Conservation (phyloP, 2,888 invertebrate species). For the Nezara viridula region DNA sequence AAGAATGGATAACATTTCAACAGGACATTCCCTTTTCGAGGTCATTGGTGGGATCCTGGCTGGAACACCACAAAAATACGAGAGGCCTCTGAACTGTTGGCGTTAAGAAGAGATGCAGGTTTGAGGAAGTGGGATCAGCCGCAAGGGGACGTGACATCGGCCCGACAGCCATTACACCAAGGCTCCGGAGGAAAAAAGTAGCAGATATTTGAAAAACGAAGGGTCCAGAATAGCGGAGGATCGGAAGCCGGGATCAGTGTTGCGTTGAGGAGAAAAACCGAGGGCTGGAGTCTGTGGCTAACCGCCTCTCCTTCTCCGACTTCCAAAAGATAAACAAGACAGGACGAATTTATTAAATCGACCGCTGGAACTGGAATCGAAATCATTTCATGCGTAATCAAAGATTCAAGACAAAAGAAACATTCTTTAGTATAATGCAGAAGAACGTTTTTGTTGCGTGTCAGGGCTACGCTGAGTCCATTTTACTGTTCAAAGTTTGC, state of each 20-base stretch:
- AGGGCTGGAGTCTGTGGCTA: neutral
- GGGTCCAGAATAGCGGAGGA: neutral
- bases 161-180: neutral
- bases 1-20: neutral
- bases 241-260: neutral
- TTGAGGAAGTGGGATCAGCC: conserved; percentile 38
- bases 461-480: no score
- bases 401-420: no score
- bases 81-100: neutral
- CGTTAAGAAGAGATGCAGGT: neutral
- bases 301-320: neutral
- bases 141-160: conserved; percentile 9
- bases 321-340: neutral
- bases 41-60: neutral
- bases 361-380: neutral
- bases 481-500: no score
- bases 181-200: neutral
- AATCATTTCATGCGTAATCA: neutral
- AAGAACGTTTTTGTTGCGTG: no score
- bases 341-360: neutral
- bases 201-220: conserved; percentile 41
- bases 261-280: conserved; percentile 21
- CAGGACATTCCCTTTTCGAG: neutral
- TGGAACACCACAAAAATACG: conserved; percentile 22
- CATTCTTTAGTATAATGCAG: no score